Base-by-base conservation (phyloP, 2,797 vertebrate species). In the Huso huso region DNA sequence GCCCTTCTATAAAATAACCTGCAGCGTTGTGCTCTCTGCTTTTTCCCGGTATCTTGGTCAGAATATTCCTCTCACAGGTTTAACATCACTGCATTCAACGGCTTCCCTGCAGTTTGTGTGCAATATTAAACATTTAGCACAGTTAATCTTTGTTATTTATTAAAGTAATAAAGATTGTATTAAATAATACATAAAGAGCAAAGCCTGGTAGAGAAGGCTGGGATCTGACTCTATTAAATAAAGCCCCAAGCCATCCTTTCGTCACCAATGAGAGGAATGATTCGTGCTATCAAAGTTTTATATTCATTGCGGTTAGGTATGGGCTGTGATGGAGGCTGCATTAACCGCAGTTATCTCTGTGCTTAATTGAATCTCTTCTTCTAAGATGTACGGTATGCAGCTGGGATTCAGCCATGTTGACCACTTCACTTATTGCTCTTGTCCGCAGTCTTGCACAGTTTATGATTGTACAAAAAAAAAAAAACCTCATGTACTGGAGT, bases 141-240 rank as follows among this genome's bases (percentile, higher is more conserved):
- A 5, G 18, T 61, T n/a, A 7, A 51, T 61, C 15, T 18, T 62
- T 67, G 8, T 13, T 67, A 61, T 62, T 67, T 59, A 52, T 52
- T 37, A 61, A 62, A 10, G 18, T 62, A 62, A 62, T 62, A 62
- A 62, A 62, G 8, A 37, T 5, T 48, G 8, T 48, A 37, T 62
- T 62, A 23, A 62, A 62, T 62, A 62, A 62, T 37, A 62, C 8
- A 62, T 62, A 37, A 62, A 37, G 12, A 62, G 18, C 18, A 62
- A 37, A 62, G 23, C 48, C 18, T 10, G 48, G 61, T 10, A 62
- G 61, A 37, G 61, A 62, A 62, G 18, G 6, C 8, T 62, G 18
- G 13, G 9, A 62, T 61, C 37, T 4, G 37, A 37, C 3, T 53
- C 55, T 58, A 11, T 58, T 58, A 58, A 58, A 58, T 58, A 58